A percentile compares a stretch with the other conserved stretches of the same genome.
phyloP scores from a whole-genome alignment of 2,113 vertebrate genomes.

The Erinaceus europaeus region DNA sequence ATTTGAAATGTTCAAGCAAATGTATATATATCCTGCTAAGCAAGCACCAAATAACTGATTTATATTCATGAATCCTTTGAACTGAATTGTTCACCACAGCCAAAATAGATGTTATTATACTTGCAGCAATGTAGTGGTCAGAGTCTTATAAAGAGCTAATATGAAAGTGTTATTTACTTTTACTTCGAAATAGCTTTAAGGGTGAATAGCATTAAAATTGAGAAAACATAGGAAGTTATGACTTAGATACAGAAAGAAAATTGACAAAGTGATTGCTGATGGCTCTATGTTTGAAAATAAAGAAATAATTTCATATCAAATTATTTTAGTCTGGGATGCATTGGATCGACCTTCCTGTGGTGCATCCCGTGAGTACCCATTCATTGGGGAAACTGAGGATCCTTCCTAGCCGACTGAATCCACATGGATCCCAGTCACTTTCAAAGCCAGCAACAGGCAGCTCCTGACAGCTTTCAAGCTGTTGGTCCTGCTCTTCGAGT shows the following conservation, averaged over 20 bases:
- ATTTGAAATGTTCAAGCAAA: slow-evolving; percentile 19
- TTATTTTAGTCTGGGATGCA: background rate
- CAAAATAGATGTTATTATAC: slow-evolving; percentile 36
- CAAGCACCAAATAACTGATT: slow-evolving; percentile 46
- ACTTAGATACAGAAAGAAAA: background rate
- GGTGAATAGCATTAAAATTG: background rate
- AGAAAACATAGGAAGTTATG: background rate
- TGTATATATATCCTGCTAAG: slow-evolving; percentile 29
- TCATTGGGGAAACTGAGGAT: too few species aligned
- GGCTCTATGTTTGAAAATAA: background rate
- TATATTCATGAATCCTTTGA: slow-evolving; percentile 50
- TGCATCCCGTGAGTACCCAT: too few species aligned
- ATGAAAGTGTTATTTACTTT: background rate
- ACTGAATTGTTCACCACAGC: slow-evolving; percentile 37
- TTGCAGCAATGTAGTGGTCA: background rate
- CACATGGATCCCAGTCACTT: too few species aligned
- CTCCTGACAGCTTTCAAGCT: too few species aligned
- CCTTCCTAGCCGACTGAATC: too few species aligned
- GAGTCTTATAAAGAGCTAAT: background rate
- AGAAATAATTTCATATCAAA: background rate
- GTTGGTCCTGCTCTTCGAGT: too few species aligned
- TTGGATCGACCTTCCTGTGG: too few species aligned
- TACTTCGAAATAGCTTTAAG: background rate
- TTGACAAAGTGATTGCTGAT: background rate
- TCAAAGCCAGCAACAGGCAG: too few species aligned